Evolutionary conservation across 2,113 vertebrate genomes (phyloP).

Genomic region (Entelurus aequoreus): DNA sequence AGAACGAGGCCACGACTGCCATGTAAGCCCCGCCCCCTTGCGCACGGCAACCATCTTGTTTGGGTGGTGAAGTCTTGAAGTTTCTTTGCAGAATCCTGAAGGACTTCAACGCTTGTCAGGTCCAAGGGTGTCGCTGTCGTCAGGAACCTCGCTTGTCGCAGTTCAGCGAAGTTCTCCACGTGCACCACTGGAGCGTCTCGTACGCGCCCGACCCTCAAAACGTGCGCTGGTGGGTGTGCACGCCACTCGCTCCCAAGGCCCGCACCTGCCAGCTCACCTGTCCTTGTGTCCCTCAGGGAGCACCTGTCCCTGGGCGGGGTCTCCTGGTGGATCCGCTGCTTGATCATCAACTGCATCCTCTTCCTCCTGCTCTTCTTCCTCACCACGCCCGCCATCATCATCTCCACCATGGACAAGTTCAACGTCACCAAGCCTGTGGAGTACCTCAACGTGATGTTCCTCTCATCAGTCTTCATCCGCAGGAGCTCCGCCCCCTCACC

Average conservation of each 20-base stretch:
- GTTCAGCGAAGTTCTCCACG: slow-evolving; percentile 77
- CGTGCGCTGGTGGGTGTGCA: slow-evolving; percentile 85
- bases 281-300: slow-evolving; percentile 77
- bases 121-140: slow-evolving; percentile 84
- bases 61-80: too few relatives aligned
- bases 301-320: slow-evolving; percentile 87
- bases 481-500: background rate
- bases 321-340: slow-evolving; percentile 91
- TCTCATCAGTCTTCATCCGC: too few relatives aligned
- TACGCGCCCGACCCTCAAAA: slow-evolving; percentile 97
- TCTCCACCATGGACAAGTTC: slow-evolving; percentile 99
- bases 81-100: slow-evolving; percentile 82
- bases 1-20: slow-evolving; percentile 90
- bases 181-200: slow-evolving; percentile 83
- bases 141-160: slow-evolving; percentile 83
- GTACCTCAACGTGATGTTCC: slow-evolving; percentile 83
- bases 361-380: slow-evolving; percentile 98
- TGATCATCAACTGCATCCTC: slow-evolving; percentile 90
- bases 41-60: background rate
- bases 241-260: slow-evolving; percentile 7
- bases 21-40: slow-evolving; percentile 69
- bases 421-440: slow-evolving; percentile 98
- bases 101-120: slow-evolving; percentile 95
- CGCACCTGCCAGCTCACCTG: slow-evolving; percentile 22
- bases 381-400: slow-evolving; percentile 97